Evolutionary conservation across 2,113 vertebrate genomes (phyloP).

Genomic region (Thunnus thynnus): DNA sequence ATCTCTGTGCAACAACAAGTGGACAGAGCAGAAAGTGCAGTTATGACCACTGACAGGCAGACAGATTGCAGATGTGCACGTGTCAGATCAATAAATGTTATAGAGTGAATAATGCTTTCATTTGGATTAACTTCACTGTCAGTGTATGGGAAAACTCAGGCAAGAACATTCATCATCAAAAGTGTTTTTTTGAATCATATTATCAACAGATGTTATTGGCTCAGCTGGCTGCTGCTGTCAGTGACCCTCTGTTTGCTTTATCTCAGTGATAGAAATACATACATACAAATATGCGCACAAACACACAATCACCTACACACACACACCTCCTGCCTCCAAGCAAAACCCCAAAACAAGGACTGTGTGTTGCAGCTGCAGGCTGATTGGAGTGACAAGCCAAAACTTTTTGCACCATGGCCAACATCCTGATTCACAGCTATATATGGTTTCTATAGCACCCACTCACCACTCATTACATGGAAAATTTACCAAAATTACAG

Average conservation of each 20-base stretch:
- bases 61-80: conserved; percentile 60
- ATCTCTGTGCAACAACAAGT: conserved; percentile 11
- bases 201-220: conserved; percentile 70
- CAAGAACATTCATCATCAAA: conserved; percentile 56
- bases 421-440: conserved; percentile 51
- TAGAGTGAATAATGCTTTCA: conserved; percentile 43
- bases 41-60: conserved; percentile 45
- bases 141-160: conserved; percentile 46
- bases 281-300: conserved; percentile 17
- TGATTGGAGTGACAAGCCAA: conserved; percentile 69
- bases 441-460: conserved; percentile 62
- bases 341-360: conserved; percentile 18
- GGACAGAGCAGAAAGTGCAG: conserved; percentile 28
- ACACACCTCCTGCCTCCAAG: conserved; percentile 16
- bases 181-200: conserved; percentile 58
- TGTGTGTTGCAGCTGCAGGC: conserved; percentile 57
- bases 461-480: conserved; percentile 64
- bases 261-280: conserved; percentile 10
- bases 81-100: conserved; percentile 60
- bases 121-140: conserved; percentile 52
- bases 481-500: conserved; percentile 62
- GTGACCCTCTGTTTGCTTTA: conserved; percentile 33
- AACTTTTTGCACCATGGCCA: conserved; percentile 48
- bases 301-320: conserved; percentile 1
- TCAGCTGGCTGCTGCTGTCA: conserved; percentile 47